These are phyloP conservation scores for Pimpla rufipes DNA, from an alignment of 2,888 invertebrate species.

Conservation along the genomic window DNA sequence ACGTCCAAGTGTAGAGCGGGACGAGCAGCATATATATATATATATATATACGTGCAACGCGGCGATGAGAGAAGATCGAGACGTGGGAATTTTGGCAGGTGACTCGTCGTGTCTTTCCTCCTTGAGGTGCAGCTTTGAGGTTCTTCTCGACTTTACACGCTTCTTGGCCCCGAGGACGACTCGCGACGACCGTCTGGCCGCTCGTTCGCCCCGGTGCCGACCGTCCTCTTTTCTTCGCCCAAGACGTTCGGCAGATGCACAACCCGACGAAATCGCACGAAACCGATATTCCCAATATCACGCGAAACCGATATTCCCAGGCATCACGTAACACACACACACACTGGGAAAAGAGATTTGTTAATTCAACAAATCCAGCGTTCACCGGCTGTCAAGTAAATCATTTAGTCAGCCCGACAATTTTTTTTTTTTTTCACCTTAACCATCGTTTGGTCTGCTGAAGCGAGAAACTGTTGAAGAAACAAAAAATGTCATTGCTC, in stretches of 20 bases:
- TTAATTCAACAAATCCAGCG: too few species aligned
- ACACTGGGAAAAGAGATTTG: too few species aligned
- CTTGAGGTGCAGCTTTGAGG: constrained; percentile 45
- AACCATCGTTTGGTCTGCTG: too few species aligned
- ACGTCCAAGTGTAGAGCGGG: background rate
- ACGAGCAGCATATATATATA: background rate
- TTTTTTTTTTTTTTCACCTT: too few species aligned
- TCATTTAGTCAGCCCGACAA: too few species aligned
- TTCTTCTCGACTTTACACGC: constrained; percentile 54
- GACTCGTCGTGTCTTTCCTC: constrained; percentile 51
- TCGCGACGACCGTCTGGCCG: constrained; percentile 35
- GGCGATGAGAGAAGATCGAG: constrained; percentile 46
- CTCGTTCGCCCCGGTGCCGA: background rate
- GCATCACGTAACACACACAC: too few species aligned
- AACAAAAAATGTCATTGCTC: too few species aligned
- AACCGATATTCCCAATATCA: background rate
- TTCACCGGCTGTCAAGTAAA: too few species aligned
- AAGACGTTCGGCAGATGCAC: constrained; percentile 55
- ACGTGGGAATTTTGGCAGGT: constrained; percentile 69
- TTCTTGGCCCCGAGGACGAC: constrained; percentile 34
- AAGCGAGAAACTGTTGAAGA: too few species aligned
- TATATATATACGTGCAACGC: background rate
- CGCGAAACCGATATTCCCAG: background rate
- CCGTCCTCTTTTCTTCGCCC: background rate
- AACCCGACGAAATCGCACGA: constrained; percentile 19